Evolutionary conservation across 1,140 invertebrate species (phyloP), one percentile per base, ranked within the genome.

Genomic region (Pseudomyrmex flavicornis): DNA sequence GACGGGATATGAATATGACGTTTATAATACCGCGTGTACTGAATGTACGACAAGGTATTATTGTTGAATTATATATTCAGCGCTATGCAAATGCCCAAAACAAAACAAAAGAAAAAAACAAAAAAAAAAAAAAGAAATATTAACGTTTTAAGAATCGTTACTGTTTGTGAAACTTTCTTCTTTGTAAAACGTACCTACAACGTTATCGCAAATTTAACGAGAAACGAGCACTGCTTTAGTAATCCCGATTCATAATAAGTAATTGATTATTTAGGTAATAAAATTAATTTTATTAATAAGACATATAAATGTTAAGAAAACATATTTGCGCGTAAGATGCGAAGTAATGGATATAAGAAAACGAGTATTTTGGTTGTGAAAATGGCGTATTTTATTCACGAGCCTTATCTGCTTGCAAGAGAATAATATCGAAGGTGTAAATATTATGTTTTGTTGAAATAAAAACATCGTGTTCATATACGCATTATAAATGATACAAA

Each of bases 351-450:
- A 35, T 52, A 61, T 4, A 17, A 66, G 15, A 66, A 63, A 9
- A 56, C 54, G 26, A 44, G 22, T 50, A 7, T 77, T 56, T n/a
- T 58, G 85, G 17, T 80, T 87, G 13, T 86, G 62, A 56, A 86
- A 74, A 91, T 91, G 86, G 87, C 85, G 82, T 84, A 88, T 87
- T 93, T 90, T 61, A 88, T 87, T 94, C 93, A 94, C 93, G 93
- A 94, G 93, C 93, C 93, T 94, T 93, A 88, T 87, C 68, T 83
- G 58, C 13, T 26, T 76, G 54, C 46, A 84, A 48, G n/a, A 63
- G 22, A 62, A 62, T 87, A 61, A 65, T 77, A 10, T 70, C 15
- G 9, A 84, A 15, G 17, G 65, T 50, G 79, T 65, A 35, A 62
- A 52, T 62, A 69, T 70, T 85, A 46, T 76, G 48, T 68, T 54